Base-by-base conservation (phyloP, 2,888 invertebrate species). In the Caenorhabditis becei region DNA sequence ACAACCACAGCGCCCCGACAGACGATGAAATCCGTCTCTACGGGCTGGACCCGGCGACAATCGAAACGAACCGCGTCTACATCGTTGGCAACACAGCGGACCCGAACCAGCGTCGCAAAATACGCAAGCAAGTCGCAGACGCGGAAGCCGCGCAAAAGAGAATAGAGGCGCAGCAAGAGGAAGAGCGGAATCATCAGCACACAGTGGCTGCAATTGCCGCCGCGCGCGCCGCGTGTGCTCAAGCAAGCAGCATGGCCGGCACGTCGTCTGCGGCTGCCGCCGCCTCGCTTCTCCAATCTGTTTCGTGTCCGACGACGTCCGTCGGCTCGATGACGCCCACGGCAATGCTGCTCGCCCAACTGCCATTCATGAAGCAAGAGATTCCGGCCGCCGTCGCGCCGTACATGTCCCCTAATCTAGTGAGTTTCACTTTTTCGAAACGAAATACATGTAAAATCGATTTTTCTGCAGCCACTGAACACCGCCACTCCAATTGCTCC, bases 81-180 rank as follows among this genome's bases (percentile, higher is more conserved):
- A 32, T 66, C 10, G 66, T 75, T 2, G 61, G 53, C 14, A 75
- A 51, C 23, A n/a, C 54, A 0, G 61, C 66, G 10, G 66, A 75
- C 35, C 66, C 53, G 28, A 66, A 61, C 28, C 41, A 28, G 0
- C 59, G 75, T 11, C 28, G 75, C n/a, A 66, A 61, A 23, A 75
- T 75, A 14, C 51, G 75, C 8, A 75, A 75, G 37, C 74, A 66
- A 41, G 58, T 51, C 1, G 74, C 74, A 11, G 74, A 74, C 2
- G 7, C 10, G 32, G 74, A 74, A 26, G 65, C 66, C 2, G 74
- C 74, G 10, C 44, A 37, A 4, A 51, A 65, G 49, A 49, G 56
- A n/a, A 59, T 74, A 1, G 74, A 66, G 28, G 51, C 49, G 32
- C 37, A 58, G 14, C 14, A 53, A 23, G 23, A 51, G 18, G 65